These are phyloP conservation scores for Eulemur coronatus DNA, from an alignment of 2,797 vertebrate genomes.

Conservation along the genomic window DNA sequence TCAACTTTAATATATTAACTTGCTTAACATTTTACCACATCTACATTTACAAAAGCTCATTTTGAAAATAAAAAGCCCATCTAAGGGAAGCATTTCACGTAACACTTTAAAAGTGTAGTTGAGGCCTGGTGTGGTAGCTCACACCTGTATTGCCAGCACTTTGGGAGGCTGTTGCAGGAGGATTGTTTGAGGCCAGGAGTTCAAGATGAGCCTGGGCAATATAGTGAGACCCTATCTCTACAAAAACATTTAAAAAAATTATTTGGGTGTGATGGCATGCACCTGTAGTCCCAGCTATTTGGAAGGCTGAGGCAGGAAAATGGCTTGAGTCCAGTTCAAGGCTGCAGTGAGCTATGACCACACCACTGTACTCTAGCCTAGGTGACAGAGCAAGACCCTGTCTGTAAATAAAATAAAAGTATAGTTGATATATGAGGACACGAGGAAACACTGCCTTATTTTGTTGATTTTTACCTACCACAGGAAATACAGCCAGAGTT, in stretches of 20 bases:
- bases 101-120: neutral
- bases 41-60: neutral
- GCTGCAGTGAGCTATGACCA: neutral
- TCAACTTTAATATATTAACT: conserved; percentile 12
- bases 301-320: no score
- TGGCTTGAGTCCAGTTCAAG: neutral
- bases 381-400: neutral
- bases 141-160: no score
- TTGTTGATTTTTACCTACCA: conserved; percentile 53
- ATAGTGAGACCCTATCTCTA: no score
- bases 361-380: neutral
- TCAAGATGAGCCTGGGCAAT: no score
- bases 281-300: neutral
- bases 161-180: no score
- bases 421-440: neutral
- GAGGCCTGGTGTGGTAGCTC: no score
- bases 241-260: no score
- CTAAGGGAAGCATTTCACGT: neutral
- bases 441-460: neutral
- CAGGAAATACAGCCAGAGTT: conserved; percentile 73
- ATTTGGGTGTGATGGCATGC: neutral
- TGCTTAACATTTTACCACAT: neutral
- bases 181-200: no score
- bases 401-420: neutral
- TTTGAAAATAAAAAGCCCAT: conserved; percentile 33